Percentiles rank a stretch among this genome's conserved stretches.
phyloP scores from a whole-genome alignment of 1,140 invertebrate genomes.

The Holotrichia oblita region DNA sequence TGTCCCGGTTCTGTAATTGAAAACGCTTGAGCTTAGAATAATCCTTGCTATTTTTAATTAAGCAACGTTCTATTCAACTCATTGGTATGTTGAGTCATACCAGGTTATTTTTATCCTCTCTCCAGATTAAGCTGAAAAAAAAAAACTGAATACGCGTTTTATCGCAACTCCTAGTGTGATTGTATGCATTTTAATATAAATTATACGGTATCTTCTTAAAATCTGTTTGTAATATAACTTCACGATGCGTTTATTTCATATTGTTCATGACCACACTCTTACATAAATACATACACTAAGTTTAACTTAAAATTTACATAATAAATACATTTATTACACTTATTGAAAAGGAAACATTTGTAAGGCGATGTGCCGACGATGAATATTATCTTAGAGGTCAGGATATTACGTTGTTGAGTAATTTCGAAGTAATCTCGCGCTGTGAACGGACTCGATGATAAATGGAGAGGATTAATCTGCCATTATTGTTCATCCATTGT shows the following conservation, averaged over 20 bases:
- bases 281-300: background rate
- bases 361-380: background rate
- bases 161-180: background rate
- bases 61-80: constrained; percentile 5
- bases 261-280: background rate
- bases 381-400: background rate
- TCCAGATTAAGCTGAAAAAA: constrained; percentile 8
- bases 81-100: constrained; percentile 17
- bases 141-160: background rate
- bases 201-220: too few species aligned
- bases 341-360: constrained; percentile 19
- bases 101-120: background rate
- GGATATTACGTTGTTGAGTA: constrained; percentile 26
- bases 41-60: constrained; percentile 25
- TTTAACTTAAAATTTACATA: constrained; percentile 16
- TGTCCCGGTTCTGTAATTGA: background rate
- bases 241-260: background rate
- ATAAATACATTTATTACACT: constrained; percentile 27
- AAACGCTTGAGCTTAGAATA: constrained; percentile 15
- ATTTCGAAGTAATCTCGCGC: constrained; percentile 13
- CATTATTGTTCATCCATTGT: constrained; percentile 21
- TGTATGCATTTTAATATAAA: background rate
- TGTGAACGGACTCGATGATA: background rate
- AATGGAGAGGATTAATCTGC: constrained; percentile 2
- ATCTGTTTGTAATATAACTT: background rate